phyloP scores from a whole-genome alignment of 2,113 vertebrate genomes.

The Rhadina sibilatrix region DNA sequence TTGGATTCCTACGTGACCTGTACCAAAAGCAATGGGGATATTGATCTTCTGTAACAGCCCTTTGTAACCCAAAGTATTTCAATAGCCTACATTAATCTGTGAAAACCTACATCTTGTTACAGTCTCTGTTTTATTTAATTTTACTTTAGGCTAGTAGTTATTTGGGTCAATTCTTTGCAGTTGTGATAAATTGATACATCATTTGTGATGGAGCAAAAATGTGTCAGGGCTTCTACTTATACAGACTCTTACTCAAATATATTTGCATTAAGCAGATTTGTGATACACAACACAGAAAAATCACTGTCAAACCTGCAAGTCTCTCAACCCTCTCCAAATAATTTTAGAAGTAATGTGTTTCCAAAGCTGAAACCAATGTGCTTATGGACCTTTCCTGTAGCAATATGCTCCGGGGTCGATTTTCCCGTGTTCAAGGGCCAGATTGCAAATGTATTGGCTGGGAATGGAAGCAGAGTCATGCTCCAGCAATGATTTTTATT shows the following conservation, averaged over 20 bases:
- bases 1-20: not conserved
- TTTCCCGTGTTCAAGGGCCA: not conserved
- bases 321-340: not conserved
- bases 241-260: no score
- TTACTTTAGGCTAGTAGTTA: not conserved
- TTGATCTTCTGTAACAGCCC: slow-evolving; percentile 1
- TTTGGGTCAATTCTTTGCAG: slow-evolving; percentile 4
- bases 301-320: not conserved
- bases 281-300: not conserved
- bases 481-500: slow-evolving; percentile 42
- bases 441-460: slow-evolving; percentile 32
- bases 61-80: not conserved
- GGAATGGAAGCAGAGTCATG: not conserved
- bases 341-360: not conserved
- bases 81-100: not conserved
- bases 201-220: not conserved
- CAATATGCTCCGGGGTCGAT: not conserved
- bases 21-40: not conserved
- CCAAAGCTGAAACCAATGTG: not conserved
- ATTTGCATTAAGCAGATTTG: not conserved
- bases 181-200: not conserved
- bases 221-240: not conserved
- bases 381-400: not conserved
- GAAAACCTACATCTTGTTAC: not conserved
- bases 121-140: slow-evolving; percentile 15